A percentile compares a stretch with the other conserved stretches of the same genome.
Conservation (phyloP, 2,113 vertebrate genomes). For the Pontoporia blainvillei region DNA sequence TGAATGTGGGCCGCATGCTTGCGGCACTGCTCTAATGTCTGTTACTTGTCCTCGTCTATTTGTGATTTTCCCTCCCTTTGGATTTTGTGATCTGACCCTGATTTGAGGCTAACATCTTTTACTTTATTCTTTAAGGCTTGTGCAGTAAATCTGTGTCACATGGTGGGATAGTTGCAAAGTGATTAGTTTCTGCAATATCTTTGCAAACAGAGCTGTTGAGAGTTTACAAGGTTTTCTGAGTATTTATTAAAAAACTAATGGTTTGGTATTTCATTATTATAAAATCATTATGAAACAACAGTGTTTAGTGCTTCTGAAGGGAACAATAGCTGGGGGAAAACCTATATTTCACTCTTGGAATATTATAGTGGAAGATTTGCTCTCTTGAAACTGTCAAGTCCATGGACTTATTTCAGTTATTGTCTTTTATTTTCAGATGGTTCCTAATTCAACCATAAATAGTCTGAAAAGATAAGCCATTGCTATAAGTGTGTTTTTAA, state of each 20-base stretch:
- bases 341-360: background rate
- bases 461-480: slow-evolving; percentile 51
- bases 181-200: slow-evolving; percentile 5
- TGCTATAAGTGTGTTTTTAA: slow-evolving; percentile 55
- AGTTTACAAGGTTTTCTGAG: slow-evolving; percentile 37
- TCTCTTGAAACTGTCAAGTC: slow-evolving; percentile 49
- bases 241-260: slow-evolving; percentile 52
- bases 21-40: slow-evolving; percentile 76
- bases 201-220: slow-evolving; percentile 28
- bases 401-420: slow-evolving; percentile 41
- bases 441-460: slow-evolving; percentile 54
- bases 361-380: background rate
- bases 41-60: slow-evolving; percentile 72
- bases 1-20: slow-evolving; percentile 16
- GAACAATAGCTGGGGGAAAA: background rate
- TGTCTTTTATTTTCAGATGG: slow-evolving; percentile 58
- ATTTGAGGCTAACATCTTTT: background rate
- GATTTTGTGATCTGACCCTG: slow-evolving; percentile 44
- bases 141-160: background rate
- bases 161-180: background rate
- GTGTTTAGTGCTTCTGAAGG: slow-evolving; percentile 8
- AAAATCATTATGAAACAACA: slow-evolving; percentile 54
- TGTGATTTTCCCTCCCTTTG: slow-evolving; percentile 65
- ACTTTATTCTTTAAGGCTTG: background rate
- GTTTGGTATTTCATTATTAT: slow-evolving; percentile 46